Base-by-base conservation (phyloP, 2,888 invertebrate genomes). In the Dynastes grantii region DNA sequence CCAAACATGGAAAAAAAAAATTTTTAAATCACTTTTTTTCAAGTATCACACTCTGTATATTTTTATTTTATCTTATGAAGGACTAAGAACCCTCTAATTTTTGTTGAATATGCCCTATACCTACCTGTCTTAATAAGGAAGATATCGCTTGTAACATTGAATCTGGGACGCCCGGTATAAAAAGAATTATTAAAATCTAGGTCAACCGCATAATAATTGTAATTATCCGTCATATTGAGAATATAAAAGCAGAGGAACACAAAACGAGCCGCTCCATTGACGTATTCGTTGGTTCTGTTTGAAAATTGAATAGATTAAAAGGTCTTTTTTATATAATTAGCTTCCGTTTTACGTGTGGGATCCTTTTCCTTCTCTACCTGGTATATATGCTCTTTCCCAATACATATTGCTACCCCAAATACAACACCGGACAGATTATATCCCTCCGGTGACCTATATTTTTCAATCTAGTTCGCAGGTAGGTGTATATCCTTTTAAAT, bases 241-340 rank as follows among this genome's bases (percentile, higher is more conserved):
- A 58, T 9, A 58, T 22, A 58, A 58, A 55, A 40, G 53, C 6
- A 11, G 58, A 27, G 9, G 55, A 40, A 40, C n/a, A 40, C 45
- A 3, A 58, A 73, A 58, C 40, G 32, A 58, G 9, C 40, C 11
- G 8, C 45, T 16, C 58, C 40, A 58, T 73, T 73, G 73, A 73
- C 37, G 29, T 27, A 71, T 71, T 71, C 55, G 37, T 53, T 73
- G 58, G 40, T 73, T 61, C 8, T 73, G 58, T 58, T 11, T 32
- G 73, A 53, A 73, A 73, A 73, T 58, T 73, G 73, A 73, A 73
- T 73, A 58, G 40, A 77, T 61, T 71, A 80, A 77, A 45, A 80
- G 68, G 65, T 79, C 79, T 76, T 82, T 81, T 80, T 78, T 81
- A 77, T 75, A 81, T 80, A 82, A 80, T 79, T 80, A 78, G 79